Percentiles rank a stretch among this genome's conserved stretches.
Evolutionary conservation across 2,888 invertebrate genomes (phyloP).

Genomic region (Invenusta paracnida): DNA sequence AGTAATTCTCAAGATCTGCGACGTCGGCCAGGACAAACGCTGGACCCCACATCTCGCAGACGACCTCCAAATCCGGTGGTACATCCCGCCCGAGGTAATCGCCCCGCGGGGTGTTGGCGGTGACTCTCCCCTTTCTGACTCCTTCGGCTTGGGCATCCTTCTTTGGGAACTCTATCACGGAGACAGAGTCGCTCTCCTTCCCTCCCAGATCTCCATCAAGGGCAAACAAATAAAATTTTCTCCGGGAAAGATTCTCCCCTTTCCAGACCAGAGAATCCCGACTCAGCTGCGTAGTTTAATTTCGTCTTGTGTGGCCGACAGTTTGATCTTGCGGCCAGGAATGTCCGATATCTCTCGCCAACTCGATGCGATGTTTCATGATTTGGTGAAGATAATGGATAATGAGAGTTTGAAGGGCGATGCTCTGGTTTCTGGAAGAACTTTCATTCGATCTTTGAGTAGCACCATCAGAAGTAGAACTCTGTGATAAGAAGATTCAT

Average conservation of each 20-base stretch:
- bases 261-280: not conserved
- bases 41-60: not conserved
- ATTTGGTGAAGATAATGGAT: too few species aligned
- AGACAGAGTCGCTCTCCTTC: not conserved
- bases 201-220: not conserved
- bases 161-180: not conserved
- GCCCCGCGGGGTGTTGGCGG: not conserved
- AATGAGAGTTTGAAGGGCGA: too few species aligned
- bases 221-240: not conserved
- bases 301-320: not conserved
- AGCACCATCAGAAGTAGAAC: too few species aligned
- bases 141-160: not conserved
- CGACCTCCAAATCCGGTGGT: not conserved
- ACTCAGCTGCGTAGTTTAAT: not conserved
- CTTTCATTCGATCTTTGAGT: too few species aligned
- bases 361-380: not conserved
- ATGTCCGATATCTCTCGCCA: not conserved
- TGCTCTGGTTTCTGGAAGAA: too few species aligned
- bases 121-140: not conserved
- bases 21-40: not conserved
- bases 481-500: too few species aligned
- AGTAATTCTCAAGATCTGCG: not conserved
- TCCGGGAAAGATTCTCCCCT: not conserved
- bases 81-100: not conserved
- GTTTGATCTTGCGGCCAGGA: not conserved